These are phyloP conservation scores for Morphnarchus princeps DNA, from an alignment of 2,113 vertebrate species.

Conservation along the genomic window DNA sequence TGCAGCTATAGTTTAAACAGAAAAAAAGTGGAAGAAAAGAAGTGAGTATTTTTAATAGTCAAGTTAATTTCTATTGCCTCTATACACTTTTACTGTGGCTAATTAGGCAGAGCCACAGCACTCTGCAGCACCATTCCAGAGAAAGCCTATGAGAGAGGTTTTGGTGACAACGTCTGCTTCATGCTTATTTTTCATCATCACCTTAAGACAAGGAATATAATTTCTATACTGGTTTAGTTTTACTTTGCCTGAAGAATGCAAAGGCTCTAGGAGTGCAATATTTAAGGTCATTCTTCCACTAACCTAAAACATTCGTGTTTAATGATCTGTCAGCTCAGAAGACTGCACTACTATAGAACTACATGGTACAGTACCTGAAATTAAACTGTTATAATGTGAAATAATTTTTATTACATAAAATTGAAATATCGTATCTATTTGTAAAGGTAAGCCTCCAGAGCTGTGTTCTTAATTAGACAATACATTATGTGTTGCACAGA, in stretches of 20 bases:
- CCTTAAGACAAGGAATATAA: not conserved
- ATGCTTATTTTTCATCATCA: not conserved
- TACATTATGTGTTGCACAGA: not conserved
- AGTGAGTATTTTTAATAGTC: not conserved
- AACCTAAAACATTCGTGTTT: not conserved
- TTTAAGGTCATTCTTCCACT: not conserved
- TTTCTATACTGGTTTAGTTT: not conserved
- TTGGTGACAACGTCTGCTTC: not conserved
- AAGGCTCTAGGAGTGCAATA: not conserved
- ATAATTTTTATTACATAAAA: not conserved
- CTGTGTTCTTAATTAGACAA: not conserved
- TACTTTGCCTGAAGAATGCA: not conserved
- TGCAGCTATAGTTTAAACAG: not conserved
- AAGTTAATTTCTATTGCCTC: not conserved
- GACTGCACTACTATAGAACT: not conserved
- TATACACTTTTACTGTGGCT: not conserved
- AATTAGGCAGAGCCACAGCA: not conserved
- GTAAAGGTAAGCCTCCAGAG: not conserved
- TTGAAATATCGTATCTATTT: not conserved
- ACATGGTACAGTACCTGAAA: not conserved
- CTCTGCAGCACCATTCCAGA: not conserved
- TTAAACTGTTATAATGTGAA: not conserved
- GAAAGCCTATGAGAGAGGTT: not conserved
- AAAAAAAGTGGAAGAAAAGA: not conserved
- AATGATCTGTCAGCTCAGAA: not conserved